Evolutionary conservation across 2,888 invertebrate species (phyloP).

Genomic region (Ophioninae sp.): DNA sequence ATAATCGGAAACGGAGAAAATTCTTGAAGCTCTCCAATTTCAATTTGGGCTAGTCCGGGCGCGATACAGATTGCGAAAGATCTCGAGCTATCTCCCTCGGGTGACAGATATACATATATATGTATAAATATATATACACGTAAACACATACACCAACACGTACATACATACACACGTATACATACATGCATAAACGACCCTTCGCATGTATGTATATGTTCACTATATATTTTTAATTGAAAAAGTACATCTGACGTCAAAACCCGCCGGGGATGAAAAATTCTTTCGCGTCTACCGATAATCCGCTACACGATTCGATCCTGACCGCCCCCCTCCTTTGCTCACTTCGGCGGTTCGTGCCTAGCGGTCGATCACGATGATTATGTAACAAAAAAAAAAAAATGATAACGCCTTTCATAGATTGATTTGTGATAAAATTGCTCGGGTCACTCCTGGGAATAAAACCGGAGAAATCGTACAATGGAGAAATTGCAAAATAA

Average conservation of each 20-base stretch:
- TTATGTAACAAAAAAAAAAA: constrained; percentile 16
- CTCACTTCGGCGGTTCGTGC: constrained; percentile 50
- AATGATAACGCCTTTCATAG: constrained; percentile 59
- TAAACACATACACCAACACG: not conserved
- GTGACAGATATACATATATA: constrained; percentile 54
- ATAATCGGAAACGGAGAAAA: not conserved
- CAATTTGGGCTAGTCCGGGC: constrained; percentile 8
- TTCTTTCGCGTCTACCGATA: not conserved
- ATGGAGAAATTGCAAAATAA: constrained; percentile 39
- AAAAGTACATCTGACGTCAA: constrained; percentile 30
- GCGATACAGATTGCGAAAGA: constrained; percentile 40
- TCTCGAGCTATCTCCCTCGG: constrained; percentile 56
- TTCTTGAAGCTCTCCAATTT: constrained; percentile 7
- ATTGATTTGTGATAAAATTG: constrained; percentile 53
- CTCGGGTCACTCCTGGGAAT: constrained; percentile 31
- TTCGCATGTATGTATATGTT: constrained; percentile 27
- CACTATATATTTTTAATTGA: constrained; percentile 56
- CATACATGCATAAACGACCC: constrained; percentile 24
- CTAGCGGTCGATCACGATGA: constrained; percentile 53
- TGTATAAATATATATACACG: constrained; percentile 18
- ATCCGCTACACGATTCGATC: constrained; percentile 28
- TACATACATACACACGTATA: constrained; percentile 20
- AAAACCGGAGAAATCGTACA: constrained; percentile 23
- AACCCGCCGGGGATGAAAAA: constrained; percentile 46
- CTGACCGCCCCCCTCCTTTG: not conserved